Evolutionary conservation across 1,140 invertebrate genomes (phyloP), one percentile per base, ranked within the genome.

Genomic region (Phocides pigmalion): DNA sequence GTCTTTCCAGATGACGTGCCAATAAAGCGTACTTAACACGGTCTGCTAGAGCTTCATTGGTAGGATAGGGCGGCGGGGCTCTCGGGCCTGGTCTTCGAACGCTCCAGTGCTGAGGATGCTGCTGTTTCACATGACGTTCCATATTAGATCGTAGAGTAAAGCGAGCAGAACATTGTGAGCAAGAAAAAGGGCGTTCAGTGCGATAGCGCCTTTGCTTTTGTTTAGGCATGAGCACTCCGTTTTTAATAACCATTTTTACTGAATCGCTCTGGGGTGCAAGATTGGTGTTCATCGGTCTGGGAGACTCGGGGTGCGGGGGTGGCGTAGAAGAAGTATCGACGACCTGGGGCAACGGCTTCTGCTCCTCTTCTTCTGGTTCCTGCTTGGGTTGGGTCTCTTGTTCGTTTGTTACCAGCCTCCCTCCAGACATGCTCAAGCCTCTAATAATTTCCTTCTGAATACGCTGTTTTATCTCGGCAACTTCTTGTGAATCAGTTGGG

Each of bases 51-150:
- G 92, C 89, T 0, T 92, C 91, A 35, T 79, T 28, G 4, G 74
- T 73, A 2, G 88, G 81, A 32, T 89, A 89, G 0, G 87, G 84
- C 2, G 88, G 87, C 2, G 92, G 83, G 66, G 93, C 85, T 66
- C 88, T 76, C 1, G 84, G 79, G 39, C 82, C 87, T 63, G 94
- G 91, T 66, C 96, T 95, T 42, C 96, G 90, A 59, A 96, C 95
- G 46, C 95, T 96, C 96, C 97, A 98, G 69, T 94, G 95, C 50
- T 97, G 95, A 0, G 97, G 97, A 92, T 98, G 97, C 74, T 98
- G 97, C 72, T 98, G 97, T 81, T 98, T 98, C 0, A 98, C 96
- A 66, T 98, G 97, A 0, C 97, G 91, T 84, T 98, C 97, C 97
- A 98, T 98, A 76, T 98, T 98, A 4, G 97, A 98, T 4, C 97